Base-by-base conservation (phyloP, 1,140 invertebrate genomes). In the Sipha flava region DNA sequence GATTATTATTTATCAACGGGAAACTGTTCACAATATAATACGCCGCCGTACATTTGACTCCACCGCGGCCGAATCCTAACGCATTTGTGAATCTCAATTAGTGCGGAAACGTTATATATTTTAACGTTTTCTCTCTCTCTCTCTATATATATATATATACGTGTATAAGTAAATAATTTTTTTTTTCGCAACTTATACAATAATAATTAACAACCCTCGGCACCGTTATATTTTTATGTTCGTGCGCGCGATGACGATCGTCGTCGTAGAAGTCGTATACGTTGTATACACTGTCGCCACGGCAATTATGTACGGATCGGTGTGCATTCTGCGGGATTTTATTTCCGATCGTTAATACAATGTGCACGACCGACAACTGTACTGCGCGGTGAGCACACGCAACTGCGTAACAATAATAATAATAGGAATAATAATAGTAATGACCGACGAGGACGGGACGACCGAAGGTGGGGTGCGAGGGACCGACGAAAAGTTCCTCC, bases 281-380 rank as follows among this genome's bases (percentile, higher is more conserved):
- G 3, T 52, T 4, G 14, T 52, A 6, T 52, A 72, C 3, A 23
- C 12, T 75, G 72, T 75, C 72, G 72, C 72, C 72, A 75, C 72
- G 72, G 26, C 72, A 75, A 75, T 75, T 75, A 75, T 54, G 37
- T 12, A 75, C 72, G 72, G 72, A 75, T 75, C 72, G 72, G 72
- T 54, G 72, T 75, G 72, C 72, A 75, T 54, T 52, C 21, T 40
- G 73, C 49, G 49, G 73, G 73, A 75, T 77, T 77, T 77, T 77
- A 77, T 77, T 77, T 77, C 52, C 73, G 26, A 75, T 75, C 72
- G 73, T 77, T 77, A 77, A 77, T 59, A 77, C 26, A 54, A 77
- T 43, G 49, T 52, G 45, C 31, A 31, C 43, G 18, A 31, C 43
- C 43, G 5, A 47, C 70, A 47, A 21, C 23, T 21, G n/a, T n/a